Base-by-base conservation (phyloP, 2,113 vertebrate species). In the Paradoxurus hermaphroditus region DNA sequence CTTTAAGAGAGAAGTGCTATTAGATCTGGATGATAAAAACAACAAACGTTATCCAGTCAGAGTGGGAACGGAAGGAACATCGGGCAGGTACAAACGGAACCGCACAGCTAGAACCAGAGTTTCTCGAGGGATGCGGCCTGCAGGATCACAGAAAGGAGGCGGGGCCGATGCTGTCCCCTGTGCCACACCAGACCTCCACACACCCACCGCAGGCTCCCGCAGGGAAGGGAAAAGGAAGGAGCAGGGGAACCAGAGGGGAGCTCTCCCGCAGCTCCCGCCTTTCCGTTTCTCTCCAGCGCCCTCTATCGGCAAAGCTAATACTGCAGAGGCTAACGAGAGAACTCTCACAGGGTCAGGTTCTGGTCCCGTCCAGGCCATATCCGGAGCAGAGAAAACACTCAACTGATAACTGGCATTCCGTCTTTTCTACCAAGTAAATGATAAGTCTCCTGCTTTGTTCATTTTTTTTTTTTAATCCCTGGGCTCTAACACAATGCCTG, bases 291-390 rank as follows among this genome's bases (percentile, higher is more conserved):
- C 79, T 41, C 44, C 23, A 29, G 62, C 12, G 39, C 68, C 51
- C 29, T 89, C 79, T 68, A 86, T 65, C 78, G 65, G 75, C 91
- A 88, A 75, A 88, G n/a, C 70, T 23, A 34, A 39, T 59, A 21
- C 1, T 21, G 25, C 41, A 75, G 41, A 29, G 16, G 44, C 77
- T 82, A 78, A 83, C 49, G 84, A 18, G 44, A 81, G 65, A 87
- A 79, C 41, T 34, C 27, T 41, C 23, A 19, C 44, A 25, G 6
- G n/a, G 63, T 8, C 11, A 19, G 34, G 41, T n/a, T 62, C 21
- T 14, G 29, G 8, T 4, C 41, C 21, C 23, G 85, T 6, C n/a
- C 62, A 63, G 59, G 68, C 41, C 34, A 9, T 4, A 16, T 3
- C 9, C 16, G 63, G 7, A 10, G 11, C n/a, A 85, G 2, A 91